A percentile compares a stretch with the other conserved stretches of the same genome.
Evolutionary conservation across 2,888 invertebrate genomes (phyloP).

Genomic region (Acutogordius australiensis): DNA sequence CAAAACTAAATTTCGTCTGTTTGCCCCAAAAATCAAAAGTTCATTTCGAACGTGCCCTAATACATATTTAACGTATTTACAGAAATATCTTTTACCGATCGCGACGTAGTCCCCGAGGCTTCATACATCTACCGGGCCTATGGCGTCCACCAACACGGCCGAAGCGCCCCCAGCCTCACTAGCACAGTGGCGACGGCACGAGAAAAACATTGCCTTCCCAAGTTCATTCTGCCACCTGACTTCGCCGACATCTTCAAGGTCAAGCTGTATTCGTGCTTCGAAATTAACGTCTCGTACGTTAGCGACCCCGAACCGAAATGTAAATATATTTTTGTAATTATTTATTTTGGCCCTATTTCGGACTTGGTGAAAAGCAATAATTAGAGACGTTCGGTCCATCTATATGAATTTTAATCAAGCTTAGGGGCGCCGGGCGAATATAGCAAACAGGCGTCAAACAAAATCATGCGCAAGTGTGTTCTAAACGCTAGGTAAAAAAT

Average conservation of each 20-base stretch:
- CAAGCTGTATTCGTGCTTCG: background rate
- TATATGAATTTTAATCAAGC: no score
- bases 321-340: background rate
- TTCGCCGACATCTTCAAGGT: background rate
- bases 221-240: background rate
- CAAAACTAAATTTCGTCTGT: no score
- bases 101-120: background rate
- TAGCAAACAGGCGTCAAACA: no score
- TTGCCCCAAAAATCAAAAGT: no score
- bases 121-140: background rate
- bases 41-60: no score
- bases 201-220: background rate
- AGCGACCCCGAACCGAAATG: background rate
- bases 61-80: background rate
- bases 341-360: no score
- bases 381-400: no score
- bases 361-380: no score
- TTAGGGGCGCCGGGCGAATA: no score
- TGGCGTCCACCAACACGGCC: background rate
- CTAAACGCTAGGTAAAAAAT: no score
- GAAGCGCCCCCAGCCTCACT: background rate
- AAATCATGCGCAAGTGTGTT: no score
- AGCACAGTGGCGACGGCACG: background rate
- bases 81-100: background rate
- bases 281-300: background rate